Percentiles rank a stretch among this genome's conserved stretches.
These are phyloP conservation scores for Venturia canescens DNA, from an alignment of 1,140 invertebrate species.

Conservation along the genomic window DNA sequence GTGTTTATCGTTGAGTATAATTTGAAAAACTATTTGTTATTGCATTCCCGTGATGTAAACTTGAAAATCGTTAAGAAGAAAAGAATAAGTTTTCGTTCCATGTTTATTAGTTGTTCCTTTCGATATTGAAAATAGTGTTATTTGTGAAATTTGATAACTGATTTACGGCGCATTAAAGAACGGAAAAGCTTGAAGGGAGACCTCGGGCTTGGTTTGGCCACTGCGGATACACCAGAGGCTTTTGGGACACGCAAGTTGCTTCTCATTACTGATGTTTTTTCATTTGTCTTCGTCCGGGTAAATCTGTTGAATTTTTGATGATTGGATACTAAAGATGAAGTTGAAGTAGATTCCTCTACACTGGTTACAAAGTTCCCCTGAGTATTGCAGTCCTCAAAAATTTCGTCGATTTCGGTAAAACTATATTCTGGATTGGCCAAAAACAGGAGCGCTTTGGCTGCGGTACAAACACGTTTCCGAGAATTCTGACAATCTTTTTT, in stretches of 20 bases:
- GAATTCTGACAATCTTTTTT: background rate
- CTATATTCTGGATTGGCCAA: background rate
- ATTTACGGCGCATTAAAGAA: constrained; percentile 39
- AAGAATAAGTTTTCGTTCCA: background rate
- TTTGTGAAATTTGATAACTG: constrained; percentile 10
- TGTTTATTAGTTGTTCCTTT: too few relatives aligned
- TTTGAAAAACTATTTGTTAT: too few relatives aligned
- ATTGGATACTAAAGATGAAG: background rate
- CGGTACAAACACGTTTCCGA: background rate
- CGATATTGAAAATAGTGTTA: too few relatives aligned
- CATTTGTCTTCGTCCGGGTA: background rate
- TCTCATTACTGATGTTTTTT: background rate
- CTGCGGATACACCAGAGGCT: constrained; percentile 4
- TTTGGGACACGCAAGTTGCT: background rate
- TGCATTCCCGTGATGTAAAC: too few relatives aligned
- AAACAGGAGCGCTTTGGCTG: background rate
- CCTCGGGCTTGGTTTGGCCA: background rate
- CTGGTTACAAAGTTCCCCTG: background rate
- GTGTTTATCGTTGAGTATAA: too few relatives aligned
- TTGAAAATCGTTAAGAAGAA: background rate
- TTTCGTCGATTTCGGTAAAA: background rate
- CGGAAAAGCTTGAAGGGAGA: constrained; percentile 23
- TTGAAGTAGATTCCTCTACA: background rate
- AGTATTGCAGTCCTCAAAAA: background rate
- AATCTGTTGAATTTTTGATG: background rate